Evolutionary conservation across 2,797 vertebrate species (phyloP).

Genomic region (Enteromius unitaeniatus): DNA sequence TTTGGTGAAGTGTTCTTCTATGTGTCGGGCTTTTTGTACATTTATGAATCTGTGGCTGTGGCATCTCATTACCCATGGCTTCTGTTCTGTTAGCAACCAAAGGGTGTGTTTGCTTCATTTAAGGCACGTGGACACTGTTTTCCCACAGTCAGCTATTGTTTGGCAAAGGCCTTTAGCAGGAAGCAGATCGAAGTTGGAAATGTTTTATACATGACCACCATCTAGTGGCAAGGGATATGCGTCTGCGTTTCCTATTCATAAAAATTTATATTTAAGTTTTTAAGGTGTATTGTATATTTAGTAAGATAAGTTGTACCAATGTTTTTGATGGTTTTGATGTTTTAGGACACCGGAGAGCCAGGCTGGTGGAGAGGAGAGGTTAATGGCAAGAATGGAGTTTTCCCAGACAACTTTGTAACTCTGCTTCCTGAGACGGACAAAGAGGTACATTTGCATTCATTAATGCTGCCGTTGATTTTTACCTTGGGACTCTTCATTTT

Average conservation of each 20-base stretch:
- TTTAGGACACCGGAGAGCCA: slow-evolving; percentile 90
- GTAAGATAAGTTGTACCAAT: not conserved
- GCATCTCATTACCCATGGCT: not conserved
- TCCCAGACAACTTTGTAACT: slow-evolving; percentile 92
- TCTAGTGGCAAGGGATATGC: slow-evolving; percentile 32
- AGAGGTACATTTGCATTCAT: slow-evolving; percentile 80
- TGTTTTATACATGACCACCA: slow-evolving; percentile 30
- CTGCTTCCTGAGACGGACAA: slow-evolving; percentile 86
- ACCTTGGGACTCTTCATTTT: not conserved
- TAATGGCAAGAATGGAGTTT: slow-evolving; percentile 89
- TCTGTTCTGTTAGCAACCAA: not conserved
- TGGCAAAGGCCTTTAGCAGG: not conserved
- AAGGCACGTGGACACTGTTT: not conserved
- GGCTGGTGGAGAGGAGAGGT: slow-evolving; percentile 95
- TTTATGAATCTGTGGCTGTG: not conserved
- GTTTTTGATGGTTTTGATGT: slow-evolving; percentile 42
- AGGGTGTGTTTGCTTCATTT: slow-evolving; percentile 13
- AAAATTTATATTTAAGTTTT: not conserved
- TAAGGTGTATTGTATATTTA: not conserved
- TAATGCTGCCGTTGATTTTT: slow-evolving; percentile 17
- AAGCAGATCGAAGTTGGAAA: not conserved
- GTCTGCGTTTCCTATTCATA: not conserved
- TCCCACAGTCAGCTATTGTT: not conserved
- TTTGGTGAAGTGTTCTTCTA: no score
- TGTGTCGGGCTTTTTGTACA: not conserved